A percentile compares a stretch with the other conserved stretches of the same genome.
Conservation (phyloP, 2,113 vertebrate genomes). For the human region DNA sequence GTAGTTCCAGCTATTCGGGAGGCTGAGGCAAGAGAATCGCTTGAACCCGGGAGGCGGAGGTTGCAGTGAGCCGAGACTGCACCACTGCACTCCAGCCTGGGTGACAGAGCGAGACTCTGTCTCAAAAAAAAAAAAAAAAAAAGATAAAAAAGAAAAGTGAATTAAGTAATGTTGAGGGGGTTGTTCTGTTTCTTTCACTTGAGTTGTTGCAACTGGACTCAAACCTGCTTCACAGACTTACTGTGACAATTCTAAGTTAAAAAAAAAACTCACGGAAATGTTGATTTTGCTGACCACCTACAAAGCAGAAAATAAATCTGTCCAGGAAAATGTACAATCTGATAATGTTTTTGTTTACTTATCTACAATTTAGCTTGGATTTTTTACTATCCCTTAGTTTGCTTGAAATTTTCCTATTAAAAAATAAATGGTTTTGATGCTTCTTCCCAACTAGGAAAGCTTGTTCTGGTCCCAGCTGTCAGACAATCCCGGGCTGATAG, state of each 20-base stretch:
- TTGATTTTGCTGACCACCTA: neutral
- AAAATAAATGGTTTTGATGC: neutral
- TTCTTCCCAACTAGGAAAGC: neutral
- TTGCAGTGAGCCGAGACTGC: too few relatives aligned
- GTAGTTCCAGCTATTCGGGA: too few relatives aligned
- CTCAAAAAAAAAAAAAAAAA: too few relatives aligned
- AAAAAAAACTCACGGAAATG: neutral
- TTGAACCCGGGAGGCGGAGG: too few relatives aligned
- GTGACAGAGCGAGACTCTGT: too few relatives aligned
- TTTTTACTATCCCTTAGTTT: neutral
- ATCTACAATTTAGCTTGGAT: neutral
- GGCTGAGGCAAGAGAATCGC: too few relatives aligned
- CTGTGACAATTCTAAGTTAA: neutral
- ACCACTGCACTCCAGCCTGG: too few relatives aligned
- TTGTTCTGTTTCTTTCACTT: neutral
- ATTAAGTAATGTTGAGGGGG: too few relatives aligned
- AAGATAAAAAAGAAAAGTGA: neutral
- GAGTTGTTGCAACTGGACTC: neutral
- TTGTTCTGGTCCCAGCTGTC: neutral
- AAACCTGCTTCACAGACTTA: neutral
- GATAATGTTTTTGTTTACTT: neutral
- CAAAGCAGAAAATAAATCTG: neutral
- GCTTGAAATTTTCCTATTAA: neutral
- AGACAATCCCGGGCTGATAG: neutral
- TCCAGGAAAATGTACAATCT: neutral